Evolutionary conservation across 2,888 invertebrate species (phyloP).

Genomic region (Tetragonisca angustula): DNA sequence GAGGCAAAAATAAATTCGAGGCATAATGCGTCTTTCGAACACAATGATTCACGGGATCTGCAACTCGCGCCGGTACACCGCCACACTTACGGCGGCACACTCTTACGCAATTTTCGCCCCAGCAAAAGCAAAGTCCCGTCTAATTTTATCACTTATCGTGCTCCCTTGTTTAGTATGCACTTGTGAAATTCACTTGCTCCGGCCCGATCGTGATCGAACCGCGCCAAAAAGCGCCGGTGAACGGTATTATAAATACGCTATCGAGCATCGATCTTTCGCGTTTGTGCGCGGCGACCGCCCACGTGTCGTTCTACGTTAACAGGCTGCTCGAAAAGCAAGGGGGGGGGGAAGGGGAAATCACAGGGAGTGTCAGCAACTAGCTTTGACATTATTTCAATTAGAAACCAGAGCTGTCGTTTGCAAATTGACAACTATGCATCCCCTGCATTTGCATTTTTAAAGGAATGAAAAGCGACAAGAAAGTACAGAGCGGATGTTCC

Average conservation of each 20-base stretch:
- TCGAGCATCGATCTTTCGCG: not conserved
- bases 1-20: slow-evolving; percentile 56
- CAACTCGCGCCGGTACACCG: slow-evolving; percentile 13
- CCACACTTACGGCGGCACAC: slow-evolving; percentile 1
- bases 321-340: no score
- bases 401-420: no score
- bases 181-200: slow-evolving; percentile 31
- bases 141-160: slow-evolving; percentile 55
- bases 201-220: not conserved
- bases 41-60: slow-evolving; percentile 52
- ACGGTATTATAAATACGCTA: not conserved
- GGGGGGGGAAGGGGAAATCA: no score
- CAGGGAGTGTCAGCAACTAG: no score
- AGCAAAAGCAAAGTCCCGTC: slow-evolving; percentile 31
- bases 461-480: no score
- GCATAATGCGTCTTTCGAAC: slow-evolving; percentile 57
- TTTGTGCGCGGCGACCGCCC: not conserved
- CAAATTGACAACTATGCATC: no score
- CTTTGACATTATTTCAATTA: no score
- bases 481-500: no score
- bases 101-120: slow-evolving; percentile 54
- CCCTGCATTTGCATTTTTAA: no score
- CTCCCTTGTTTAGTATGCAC: slow-evolving; percentile 9
- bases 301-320: not conserved
- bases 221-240: not conserved